Evolutionary conservation across 1,140 invertebrate species (phyloP).

Genomic region (Procambarus virginalis): DNA sequence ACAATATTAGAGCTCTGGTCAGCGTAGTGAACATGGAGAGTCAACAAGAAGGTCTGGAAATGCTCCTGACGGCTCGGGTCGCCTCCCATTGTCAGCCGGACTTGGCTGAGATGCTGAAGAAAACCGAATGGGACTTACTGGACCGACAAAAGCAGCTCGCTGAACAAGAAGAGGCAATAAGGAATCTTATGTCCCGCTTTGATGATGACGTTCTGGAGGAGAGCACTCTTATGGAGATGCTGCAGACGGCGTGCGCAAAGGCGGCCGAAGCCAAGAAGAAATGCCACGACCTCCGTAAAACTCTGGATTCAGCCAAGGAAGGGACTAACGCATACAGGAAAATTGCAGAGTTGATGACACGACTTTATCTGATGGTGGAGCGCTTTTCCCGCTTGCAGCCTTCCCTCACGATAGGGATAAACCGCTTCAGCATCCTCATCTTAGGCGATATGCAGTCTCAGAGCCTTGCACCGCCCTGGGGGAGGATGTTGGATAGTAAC

Average conservation of each 20-base stretch:
- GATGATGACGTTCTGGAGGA: slow-evolving; percentile 60
- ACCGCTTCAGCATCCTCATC: slow-evolving; percentile 30
- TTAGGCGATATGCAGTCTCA: slow-evolving; percentile 39
- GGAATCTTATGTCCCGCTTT: slow-evolving; percentile 57
- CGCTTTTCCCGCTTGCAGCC: slow-evolving; percentile 35
- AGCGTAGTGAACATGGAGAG: slow-evolving; percentile 51
- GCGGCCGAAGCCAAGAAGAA: slow-evolving; percentile 40
- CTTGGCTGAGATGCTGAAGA: slow-evolving; percentile 38
- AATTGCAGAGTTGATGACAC: slow-evolving; percentile 48
- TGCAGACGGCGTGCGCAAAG: slow-evolving; percentile 52
- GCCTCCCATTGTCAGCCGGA: slow-evolving; percentile 47
- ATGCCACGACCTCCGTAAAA: slow-evolving; percentile 39
- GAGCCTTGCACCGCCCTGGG: slow-evolving; percentile 47
- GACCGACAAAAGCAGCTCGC: slow-evolving; percentile 48
- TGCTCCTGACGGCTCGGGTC: slow-evolving; percentile 24
- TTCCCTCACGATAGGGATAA: slow-evolving; percentile 35
- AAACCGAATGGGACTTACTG: slow-evolving; percentile 51
- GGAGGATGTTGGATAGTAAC: slow-evolving; percentile 43
- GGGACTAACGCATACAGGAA: slow-evolving; percentile 48
- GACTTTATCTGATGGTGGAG: slow-evolving; percentile 60
- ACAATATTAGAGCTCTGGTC: slow-evolving; percentile 45
- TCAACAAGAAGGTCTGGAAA: slow-evolving; percentile 41
- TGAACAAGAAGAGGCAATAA: slow-evolving; percentile 51
- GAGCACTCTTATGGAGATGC: slow-evolving; percentile 53
- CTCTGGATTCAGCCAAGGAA: slow-evolving; percentile 32